Evolutionary conservation across 2,888 invertebrate species (phyloP), one percentile per base, ranked within the genome.

Genomic region (Dromius quadrimaculatus): DNA sequence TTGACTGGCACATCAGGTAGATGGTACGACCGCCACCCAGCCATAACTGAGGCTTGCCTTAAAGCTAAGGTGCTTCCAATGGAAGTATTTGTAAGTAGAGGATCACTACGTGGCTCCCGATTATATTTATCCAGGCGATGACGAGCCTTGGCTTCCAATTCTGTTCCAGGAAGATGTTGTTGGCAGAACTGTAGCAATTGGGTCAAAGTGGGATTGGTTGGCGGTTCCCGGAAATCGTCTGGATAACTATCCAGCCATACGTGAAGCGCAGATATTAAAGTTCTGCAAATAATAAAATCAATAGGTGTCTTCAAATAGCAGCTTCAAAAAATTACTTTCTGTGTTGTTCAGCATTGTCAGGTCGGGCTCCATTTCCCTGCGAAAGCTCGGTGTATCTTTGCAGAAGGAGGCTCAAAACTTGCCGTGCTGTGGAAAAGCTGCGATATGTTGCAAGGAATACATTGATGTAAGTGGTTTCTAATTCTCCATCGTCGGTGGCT

Each of bases 191-290:
- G 89, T 77, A 95, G 87, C 76, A 98, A 88, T 82, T 92, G 89
- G 74, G 89, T 88, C 78, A 98, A 89, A 77, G 92, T 89, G 59
- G 90, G 86, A 81, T 93, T 92, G 78, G 88, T 87, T 57, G 94
- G 93, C 36, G 92, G 87, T 76, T 93, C 92, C 72, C 90, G 89
- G 83, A 94, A 93, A 84, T 99, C 99, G 83, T 98, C 97, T 38
- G 97, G 95, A 83, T 97, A 98, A 71, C 94, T 93, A 84, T 98
- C 98, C 80, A 99, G 84, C 99, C 99, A 99, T 45, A 98, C 96
- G 81, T 96, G 95, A 75, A 98, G 87, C 73, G 94, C 93, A 75
- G 94, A 92, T 77, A 95, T 90, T 81, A 96, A 87, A 74, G 94
- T 94, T 84, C 92, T 93, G 80, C 74, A 85, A 82, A 59, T 72